Conservation (phyloP, 2,888 invertebrate genomes). For the Tenthredo distinguenda region DNA sequence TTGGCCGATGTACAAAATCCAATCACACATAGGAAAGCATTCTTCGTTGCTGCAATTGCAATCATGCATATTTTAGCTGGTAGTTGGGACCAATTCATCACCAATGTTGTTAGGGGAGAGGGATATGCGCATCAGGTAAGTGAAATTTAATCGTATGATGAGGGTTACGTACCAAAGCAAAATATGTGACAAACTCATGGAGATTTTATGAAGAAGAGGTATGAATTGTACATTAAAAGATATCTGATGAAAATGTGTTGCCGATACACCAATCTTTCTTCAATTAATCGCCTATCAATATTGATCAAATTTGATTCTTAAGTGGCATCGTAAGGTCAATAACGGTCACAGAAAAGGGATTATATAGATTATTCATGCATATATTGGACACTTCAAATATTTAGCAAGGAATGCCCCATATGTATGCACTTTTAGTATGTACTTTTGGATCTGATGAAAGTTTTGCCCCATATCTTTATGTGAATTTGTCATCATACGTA, state of each 20-base stretch:
- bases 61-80: slow-evolving; percentile 83
- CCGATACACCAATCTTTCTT: not conserved
- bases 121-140: slow-evolving; percentile 84
- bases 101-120: slow-evolving; percentile 83
- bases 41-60: slow-evolving; percentile 82
- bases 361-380: not conserved
- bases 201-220: not conserved
- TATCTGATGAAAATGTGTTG: not conserved
- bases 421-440: not conserved
- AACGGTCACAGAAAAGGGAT: slow-evolving; percentile 2
- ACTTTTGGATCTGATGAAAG: not conserved
- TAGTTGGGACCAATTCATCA: slow-evolving; percentile 84
- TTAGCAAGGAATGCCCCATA: not conserved
- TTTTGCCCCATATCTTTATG: not conserved
- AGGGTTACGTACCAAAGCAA: slow-evolving; percentile 12
- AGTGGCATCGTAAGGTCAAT: not conserved
- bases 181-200: not conserved
- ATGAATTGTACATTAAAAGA: not conserved
- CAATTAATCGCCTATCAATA: not conserved
- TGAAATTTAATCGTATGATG: not conserved
- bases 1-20: slow-evolving; percentile 80
- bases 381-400: not conserved
- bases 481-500: not conserved
- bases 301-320: not conserved
- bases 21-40: slow-evolving; percentile 80